Conservation (phyloP, 2,797 vertebrate species). For the Enteromius fasciolatus region DNA sequence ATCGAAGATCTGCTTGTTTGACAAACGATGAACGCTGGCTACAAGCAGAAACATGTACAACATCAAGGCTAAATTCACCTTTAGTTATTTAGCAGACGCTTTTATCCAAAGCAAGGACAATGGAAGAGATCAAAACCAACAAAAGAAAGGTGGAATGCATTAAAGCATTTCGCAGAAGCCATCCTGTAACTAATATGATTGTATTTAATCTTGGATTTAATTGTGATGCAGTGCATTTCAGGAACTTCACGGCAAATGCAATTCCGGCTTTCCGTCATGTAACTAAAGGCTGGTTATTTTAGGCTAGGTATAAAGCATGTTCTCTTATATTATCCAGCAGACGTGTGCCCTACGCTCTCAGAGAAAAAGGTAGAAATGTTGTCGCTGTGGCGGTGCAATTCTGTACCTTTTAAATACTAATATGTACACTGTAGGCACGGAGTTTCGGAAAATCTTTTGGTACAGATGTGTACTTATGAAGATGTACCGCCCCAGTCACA, state of each 20-base stretch:
- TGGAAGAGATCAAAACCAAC: too few relatives aligned
- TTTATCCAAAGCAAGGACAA: too few relatives aligned
- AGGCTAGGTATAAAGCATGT: not conserved
- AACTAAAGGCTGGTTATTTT: not conserved
- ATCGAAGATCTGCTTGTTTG: not conserved
- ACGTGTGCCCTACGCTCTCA: not conserved
- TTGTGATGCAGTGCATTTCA: not conserved
- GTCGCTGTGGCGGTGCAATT: too few relatives aligned
- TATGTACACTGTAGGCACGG: not conserved
- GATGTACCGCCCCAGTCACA: too few relatives aligned
- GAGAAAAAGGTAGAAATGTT: not conserved
- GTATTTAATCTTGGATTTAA: not conserved
- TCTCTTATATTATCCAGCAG: not conserved
- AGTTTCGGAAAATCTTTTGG: too few relatives aligned
- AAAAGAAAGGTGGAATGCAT: too few relatives aligned
- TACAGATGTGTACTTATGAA: too few relatives aligned
- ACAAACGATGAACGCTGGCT: not conserved
- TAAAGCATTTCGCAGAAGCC: not conserved
- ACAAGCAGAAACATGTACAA: not conserved
- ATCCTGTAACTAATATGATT: not conserved
- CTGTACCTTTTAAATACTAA: not conserved
- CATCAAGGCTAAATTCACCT: not conserved
- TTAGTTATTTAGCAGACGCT: too few relatives aligned
- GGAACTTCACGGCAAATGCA: not conserved
- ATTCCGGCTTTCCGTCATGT: not conserved